A percentile compares a stretch with the other conserved stretches of the same genome.
Evolutionary conservation across 2,888 invertebrate species (phyloP).

Genomic region (Zaprionus bogoriensis): DNA sequence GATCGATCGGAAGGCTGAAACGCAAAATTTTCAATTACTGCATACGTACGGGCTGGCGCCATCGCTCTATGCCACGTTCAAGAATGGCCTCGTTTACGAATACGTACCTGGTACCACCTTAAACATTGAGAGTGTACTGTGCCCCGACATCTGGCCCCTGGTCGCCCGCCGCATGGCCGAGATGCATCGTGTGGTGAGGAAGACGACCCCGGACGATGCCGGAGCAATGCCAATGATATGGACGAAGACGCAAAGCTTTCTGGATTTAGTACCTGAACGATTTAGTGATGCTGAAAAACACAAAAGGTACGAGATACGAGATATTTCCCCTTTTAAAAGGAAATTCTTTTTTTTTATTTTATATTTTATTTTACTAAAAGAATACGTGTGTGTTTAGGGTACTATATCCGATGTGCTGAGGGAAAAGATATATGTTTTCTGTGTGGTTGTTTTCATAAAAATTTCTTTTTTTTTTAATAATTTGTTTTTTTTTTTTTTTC

Average conservation of each 20-base stretch:
- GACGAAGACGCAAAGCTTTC: slow-evolving; percentile 89
- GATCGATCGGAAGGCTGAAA: slow-evolving; percentile 94
- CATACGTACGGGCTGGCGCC: slow-evolving; percentile 92
- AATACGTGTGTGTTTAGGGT: too few species aligned
- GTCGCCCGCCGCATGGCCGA: slow-evolving; percentile 92
- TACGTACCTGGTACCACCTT: slow-evolving; percentile 92
- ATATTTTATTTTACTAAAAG: too few species aligned
- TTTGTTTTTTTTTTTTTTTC: too few species aligned
- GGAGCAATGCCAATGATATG: slow-evolving; percentile 87
- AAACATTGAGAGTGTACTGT: slow-evolving; percentile 86
- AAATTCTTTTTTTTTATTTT: too few species aligned
- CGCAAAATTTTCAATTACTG: slow-evolving; percentile 86
- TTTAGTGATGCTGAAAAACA: slow-evolving; percentile 88
- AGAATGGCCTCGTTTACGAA: slow-evolving; percentile 96
- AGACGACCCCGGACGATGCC: slow-evolving; percentile 29
- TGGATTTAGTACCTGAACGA: slow-evolving; percentile 88
- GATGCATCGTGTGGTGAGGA: slow-evolving; percentile 87
- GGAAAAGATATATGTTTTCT: too few species aligned
- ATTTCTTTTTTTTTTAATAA: too few species aligned
- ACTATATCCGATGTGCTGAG: too few species aligned
- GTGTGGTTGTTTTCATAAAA: too few species aligned
- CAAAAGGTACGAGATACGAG: slow-evolving; percentile 87
- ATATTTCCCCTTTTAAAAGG: too few species aligned
- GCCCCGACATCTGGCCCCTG: slow-evolving; percentile 87
- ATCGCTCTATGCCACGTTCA: slow-evolving; percentile 93